phyloP scores from a whole-genome alignment of 1,140 invertebrate genomes.

The Ylistrum balloti region DNA sequence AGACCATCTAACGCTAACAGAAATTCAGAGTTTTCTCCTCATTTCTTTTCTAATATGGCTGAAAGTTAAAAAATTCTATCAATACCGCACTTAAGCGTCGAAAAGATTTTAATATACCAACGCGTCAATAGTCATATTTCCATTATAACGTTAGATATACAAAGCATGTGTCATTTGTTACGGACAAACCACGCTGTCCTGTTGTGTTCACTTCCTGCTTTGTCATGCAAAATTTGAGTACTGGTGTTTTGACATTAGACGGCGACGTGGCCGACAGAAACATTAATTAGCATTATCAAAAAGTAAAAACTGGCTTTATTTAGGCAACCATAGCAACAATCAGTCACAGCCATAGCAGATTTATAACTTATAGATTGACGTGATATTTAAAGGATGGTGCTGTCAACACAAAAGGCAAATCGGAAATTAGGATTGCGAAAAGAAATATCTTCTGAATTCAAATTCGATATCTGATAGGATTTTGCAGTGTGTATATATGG shows the following conservation, averaged over 20 bases:
- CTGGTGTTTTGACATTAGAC: not conserved
- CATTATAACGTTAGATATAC: no score
- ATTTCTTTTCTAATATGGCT: no score
- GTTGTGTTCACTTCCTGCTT: no score
- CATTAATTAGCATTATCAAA: not conserved
- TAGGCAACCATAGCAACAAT: not conserved
- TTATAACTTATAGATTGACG: not conserved
- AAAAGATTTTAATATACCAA: no score
- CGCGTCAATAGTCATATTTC: no score
- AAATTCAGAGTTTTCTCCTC: no score
- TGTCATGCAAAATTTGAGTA: no score
- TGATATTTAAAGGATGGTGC: not conserved
- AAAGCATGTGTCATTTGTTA: no score
- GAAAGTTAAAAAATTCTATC: no score
- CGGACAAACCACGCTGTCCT: no score
- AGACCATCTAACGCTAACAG: no score
- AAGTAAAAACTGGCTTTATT: not conserved
- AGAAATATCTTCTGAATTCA: not conserved
- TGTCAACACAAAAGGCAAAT: not conserved
- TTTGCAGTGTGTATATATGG: not conserved
- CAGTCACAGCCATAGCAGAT: not conserved
- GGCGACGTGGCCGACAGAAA: not conserved
- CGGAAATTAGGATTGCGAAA: constrained; percentile 31
- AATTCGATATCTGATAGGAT: not conserved
- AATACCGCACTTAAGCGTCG: no score